A percentile compares a stretch with the other conserved stretches of the same genome.
These are phyloP conservation scores for Antrozous pallidus DNA, from an alignment of 2,797 vertebrate genomes.

Conservation along the genomic window DNA sequence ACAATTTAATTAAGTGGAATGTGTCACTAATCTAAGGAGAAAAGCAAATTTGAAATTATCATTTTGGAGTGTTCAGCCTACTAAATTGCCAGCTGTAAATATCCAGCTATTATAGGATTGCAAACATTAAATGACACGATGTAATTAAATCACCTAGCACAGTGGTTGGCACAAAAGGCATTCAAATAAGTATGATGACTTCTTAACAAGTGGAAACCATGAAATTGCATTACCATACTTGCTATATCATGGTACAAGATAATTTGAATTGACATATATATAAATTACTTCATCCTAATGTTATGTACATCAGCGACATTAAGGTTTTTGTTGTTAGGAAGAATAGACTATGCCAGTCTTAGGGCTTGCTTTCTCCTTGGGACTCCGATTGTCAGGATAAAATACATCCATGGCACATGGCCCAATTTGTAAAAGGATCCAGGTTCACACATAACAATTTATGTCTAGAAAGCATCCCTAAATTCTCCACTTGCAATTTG, in stretches of 20 bases:
- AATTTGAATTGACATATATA: background rate
- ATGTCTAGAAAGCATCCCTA: constrained; percentile 41
- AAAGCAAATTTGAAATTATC: constrained; percentile 46
- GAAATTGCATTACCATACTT: background rate
- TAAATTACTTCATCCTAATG: background rate
- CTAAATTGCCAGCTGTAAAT: background rate
- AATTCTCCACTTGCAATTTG: constrained; percentile 2
- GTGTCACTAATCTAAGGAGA: constrained; percentile 1
- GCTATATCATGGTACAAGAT: background rate
- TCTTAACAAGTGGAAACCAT: background rate
- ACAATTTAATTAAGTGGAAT: constrained; percentile 15
- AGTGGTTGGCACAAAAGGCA: background rate
- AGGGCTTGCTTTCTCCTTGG: background rate
- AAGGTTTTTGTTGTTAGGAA: constrained; percentile 34
- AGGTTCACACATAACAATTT: background rate
- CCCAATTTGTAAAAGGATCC: background rate
- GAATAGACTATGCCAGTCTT: background rate
- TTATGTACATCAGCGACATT: background rate
- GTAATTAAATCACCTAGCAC: constrained; percentile 20
- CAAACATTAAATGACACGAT: constrained; percentile 23
- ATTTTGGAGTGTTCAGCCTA: constrained; percentile 17
- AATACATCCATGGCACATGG: background rate
- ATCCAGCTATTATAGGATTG: background rate
- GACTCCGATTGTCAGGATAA: constrained; percentile 17
- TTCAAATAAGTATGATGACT: background rate